These are phyloP conservation scores for Macrotus californicus DNA, from an alignment of 2,113 vertebrate species.

Conservation along the genomic window DNA sequence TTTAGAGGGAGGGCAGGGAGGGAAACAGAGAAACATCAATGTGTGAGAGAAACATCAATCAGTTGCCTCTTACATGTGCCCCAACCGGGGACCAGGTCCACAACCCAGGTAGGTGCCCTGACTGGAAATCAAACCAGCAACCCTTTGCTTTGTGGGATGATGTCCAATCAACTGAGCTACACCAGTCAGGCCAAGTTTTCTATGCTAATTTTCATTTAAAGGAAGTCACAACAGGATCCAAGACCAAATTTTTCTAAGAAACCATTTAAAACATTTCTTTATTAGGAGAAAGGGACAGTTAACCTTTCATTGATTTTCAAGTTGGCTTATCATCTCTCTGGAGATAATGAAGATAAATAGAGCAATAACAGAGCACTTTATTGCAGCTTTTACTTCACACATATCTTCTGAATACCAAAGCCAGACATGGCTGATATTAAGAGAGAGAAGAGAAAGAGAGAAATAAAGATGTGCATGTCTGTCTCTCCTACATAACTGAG, in stretches of 20 bases:
- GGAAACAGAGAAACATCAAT: too few relatives aligned
- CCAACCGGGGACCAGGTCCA: too few relatives aligned
- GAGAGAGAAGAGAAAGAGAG: not conserved
- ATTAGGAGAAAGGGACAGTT: slow-evolving; percentile 9
- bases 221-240: not conserved
- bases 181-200: not conserved
- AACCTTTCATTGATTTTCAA: slow-evolving; percentile 40
- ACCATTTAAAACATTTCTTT: not conserved
- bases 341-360: slow-evolving; percentile 45
- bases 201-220: slow-evolving; percentile 42
- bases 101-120: too few relatives aligned
- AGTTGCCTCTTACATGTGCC: too few relatives aligned
- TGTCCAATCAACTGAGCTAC: too few relatives aligned
- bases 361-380: not conserved
- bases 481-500: not conserved
- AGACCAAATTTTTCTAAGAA: slow-evolving; percentile 15
- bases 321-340: not conserved
- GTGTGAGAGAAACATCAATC: too few relatives aligned
- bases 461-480: not conserved
- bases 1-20: too few relatives aligned
- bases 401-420: slow-evolving; percentile 17
- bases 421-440: not conserved
- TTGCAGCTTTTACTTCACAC: not conserved
- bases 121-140: too few relatives aligned
- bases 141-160: too few relatives aligned